A percentile compares a stretch with the other conserved stretches of the same genome.
These are phyloP conservation scores for Nematopogon swammerdamellus DNA, from an alignment of 2,888 invertebrate species.

Conservation along the genomic window DNA sequence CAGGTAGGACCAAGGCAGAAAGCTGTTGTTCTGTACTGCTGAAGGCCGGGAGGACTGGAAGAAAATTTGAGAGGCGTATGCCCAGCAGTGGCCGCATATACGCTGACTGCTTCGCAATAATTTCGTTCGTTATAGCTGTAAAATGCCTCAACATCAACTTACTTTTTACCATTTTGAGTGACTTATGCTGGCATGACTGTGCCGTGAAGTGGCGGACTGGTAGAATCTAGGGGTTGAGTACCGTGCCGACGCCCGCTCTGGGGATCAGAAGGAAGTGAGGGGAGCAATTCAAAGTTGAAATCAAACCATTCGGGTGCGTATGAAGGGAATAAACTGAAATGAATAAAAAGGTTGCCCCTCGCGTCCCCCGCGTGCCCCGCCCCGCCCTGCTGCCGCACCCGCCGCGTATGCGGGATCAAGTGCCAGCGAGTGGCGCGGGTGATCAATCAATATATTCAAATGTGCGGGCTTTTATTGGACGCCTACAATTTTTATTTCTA, in stretches of 20 bases:
- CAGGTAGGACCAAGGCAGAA: too few relatives aligned
- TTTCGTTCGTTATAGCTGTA: too few relatives aligned
- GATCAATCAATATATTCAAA: neutral
- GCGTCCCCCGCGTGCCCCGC: neutral
- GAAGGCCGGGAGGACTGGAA: too few relatives aligned
- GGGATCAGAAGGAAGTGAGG: neutral
- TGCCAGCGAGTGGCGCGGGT: neutral
- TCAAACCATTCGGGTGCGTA: conserved; percentile 2
- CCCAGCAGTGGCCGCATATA: too few relatives aligned
- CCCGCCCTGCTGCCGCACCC: neutral
- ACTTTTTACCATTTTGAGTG: too few relatives aligned
- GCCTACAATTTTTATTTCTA: neutral
- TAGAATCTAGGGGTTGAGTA: neutral
- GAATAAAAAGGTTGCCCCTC: neutral
- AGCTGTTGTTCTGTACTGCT: too few relatives aligned
- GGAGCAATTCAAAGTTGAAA: neutral
- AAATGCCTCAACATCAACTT: too few relatives aligned
- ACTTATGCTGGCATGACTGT: too few relatives aligned
- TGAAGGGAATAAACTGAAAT: neutral
- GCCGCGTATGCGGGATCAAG: neutral
- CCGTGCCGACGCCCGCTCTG: neutral
- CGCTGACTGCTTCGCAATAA: too few relatives aligned
- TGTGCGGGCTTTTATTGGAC: neutral
- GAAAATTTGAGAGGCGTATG: too few relatives aligned
- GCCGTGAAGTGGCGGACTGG: too few relatives aligned